phyloP scores from a whole-genome alignment of 2,888 invertebrate species.

The Ashinkailepas kermadecensis region DNA sequence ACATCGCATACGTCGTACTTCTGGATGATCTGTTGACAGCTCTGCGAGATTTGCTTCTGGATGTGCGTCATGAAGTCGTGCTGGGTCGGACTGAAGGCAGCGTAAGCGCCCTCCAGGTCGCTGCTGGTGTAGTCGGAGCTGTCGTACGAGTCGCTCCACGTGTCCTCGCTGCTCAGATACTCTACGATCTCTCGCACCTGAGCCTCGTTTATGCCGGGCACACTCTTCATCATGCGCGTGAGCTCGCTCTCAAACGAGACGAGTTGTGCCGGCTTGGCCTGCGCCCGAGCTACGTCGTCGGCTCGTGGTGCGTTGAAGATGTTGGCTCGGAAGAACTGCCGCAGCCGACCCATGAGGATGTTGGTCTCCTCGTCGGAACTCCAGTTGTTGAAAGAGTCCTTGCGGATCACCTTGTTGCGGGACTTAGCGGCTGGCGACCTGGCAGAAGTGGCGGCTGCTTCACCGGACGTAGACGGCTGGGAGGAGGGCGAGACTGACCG shows the following conservation, averaged over 20 bases:
- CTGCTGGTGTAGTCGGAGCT: constrained; percentile 87
- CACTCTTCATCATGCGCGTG: constrained; percentile 84
- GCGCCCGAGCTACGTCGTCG: background rate
- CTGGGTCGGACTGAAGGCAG: constrained; percentile 34
- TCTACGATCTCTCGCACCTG: constrained; percentile 87
- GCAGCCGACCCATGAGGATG: constrained; percentile 90
- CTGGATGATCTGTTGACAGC: constrained; percentile 71
- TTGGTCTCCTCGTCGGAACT: constrained; percentile 90
- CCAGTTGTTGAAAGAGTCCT: constrained; percentile 61
- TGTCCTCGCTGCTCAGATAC: constrained; percentile 83
- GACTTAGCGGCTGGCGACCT: background rate
- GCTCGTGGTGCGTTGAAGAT: constrained; percentile 51
- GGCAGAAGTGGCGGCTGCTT: background rate
- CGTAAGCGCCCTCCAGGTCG: constrained; percentile 52
- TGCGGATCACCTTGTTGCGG: constrained; percentile 9
- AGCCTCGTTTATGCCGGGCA: constrained; percentile 81
- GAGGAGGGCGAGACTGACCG: background rate
- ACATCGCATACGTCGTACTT: background rate
- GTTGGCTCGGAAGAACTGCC: constrained; percentile 85
- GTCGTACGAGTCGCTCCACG: constrained; percentile 89
- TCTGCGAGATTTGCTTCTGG: constrained; percentile 77
- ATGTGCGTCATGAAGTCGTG: constrained; percentile 41
- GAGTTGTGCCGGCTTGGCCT: constrained; percentile 66
- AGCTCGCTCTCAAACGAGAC: constrained; percentile 84
- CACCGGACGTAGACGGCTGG: background rate